These are phyloP conservation scores for Brachypteracias leptosomus DNA, from an alignment of 2,113 vertebrate species.

Conservation along the genomic window DNA sequence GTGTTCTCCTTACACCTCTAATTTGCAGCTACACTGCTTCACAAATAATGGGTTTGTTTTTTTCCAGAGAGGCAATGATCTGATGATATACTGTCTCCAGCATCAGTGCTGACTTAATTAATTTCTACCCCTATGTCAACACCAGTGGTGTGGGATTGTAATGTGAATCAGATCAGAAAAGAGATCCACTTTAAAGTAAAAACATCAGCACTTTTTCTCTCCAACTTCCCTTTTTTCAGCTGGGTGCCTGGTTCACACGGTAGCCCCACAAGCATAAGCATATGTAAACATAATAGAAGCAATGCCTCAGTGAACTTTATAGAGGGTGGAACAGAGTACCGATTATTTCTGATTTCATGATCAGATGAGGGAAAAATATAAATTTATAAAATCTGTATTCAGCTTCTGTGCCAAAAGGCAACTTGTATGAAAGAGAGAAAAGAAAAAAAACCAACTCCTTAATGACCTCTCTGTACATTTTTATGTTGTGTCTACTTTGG, in stretches of 20 bases:
- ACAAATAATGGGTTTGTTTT: conserved; percentile 36
- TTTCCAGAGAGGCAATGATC: conserved; percentile 3
- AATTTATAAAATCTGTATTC: background rate
- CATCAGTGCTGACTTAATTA: conserved; percentile 30
- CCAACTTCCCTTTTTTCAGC: background rate
- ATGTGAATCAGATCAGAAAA: background rate
- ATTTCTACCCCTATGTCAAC: conserved; percentile 4
- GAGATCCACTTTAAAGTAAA: background rate
- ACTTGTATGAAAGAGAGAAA: background rate
- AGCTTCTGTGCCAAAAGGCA: background rate
- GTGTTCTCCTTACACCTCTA: conserved; percentile 13
- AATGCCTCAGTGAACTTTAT: background rate
- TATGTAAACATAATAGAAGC: background rate
- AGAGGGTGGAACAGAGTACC: background rate
- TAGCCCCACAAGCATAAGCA: background rate
- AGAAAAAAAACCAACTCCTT: background rate
- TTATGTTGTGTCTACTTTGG: background rate
- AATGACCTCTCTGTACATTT: background rate
- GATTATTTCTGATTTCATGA: background rate
- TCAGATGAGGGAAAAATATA: background rate
- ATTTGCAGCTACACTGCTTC: conserved; percentile 28
- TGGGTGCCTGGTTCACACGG: background rate
- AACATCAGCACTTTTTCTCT: background rate
- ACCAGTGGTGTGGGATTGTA: background rate
- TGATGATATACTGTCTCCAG: conserved; percentile 26